phyloP scores from a whole-genome alignment of 2,888 invertebrate genomes.

The Pecten maximus region DNA sequence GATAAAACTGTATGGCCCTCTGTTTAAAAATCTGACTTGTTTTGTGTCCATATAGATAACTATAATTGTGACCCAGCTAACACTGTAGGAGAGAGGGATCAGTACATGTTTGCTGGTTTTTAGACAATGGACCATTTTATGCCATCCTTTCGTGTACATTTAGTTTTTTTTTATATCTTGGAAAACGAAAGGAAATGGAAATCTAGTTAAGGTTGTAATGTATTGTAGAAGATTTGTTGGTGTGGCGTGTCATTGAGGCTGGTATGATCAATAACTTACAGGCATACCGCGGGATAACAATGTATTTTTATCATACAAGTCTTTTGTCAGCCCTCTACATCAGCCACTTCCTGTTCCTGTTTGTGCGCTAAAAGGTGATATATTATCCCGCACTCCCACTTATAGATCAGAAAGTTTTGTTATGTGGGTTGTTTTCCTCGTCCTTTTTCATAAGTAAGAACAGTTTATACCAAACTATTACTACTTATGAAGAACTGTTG shows the following conservation, averaged over 20 bases:
- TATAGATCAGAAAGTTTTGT: neutral
- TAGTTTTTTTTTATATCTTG: neutral
- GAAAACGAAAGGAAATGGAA: neutral
- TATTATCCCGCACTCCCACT: neutral
- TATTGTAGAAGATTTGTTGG: neutral
- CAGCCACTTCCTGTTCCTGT: slow-evolving; percentile 5
- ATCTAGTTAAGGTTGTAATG: neutral
- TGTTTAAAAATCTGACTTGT: neutral
- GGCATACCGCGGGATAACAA: neutral
- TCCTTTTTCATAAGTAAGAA: no score
- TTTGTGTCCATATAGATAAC: neutral
- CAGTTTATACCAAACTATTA: no score
- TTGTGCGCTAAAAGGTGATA: neutral
- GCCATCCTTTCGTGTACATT: neutral
- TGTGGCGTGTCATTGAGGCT: neutral
- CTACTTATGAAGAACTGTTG: no score
- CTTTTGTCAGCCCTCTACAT: neutral
- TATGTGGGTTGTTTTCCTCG: neutral
- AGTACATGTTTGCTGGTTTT: neutral
- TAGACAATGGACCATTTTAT: neutral
- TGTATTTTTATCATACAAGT: neutral
- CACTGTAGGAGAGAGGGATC: neutral
- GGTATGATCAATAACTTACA: neutral
- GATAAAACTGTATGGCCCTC: no score
- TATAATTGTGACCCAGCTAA: neutral